Evolutionary conservation across 2,113 vertebrate species (phyloP).

Genomic region (Dicerorhinus sumatrensis): DNA sequence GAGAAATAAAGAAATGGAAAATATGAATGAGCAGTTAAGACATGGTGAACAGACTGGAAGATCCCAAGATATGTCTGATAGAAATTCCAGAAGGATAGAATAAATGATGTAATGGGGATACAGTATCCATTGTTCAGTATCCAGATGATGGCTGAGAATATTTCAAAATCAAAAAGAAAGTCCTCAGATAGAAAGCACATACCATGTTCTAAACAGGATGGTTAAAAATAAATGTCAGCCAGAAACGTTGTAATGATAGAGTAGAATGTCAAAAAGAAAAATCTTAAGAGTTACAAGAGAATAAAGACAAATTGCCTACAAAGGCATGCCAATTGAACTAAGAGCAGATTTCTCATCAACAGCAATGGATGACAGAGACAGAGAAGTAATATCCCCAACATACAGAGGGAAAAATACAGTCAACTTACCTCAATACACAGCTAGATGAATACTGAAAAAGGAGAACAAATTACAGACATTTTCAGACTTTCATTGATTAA

Average conservation of each 20-base stretch:
- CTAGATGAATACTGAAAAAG: neutral
- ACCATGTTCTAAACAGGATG: neutral
- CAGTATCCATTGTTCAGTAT: neutral
- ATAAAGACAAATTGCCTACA: neutral
- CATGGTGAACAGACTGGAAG: neutral
- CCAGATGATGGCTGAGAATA: neutral
- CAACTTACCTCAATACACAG: neutral
- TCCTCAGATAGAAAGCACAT: neutral
- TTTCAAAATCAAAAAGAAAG: slow-evolving; percentile 9
- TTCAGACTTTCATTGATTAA: neutral
- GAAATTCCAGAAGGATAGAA: neutral
- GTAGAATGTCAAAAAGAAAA: slow-evolving; percentile 20
- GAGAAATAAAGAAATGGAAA: slow-evolving; percentile 33
- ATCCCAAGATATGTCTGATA: neutral
- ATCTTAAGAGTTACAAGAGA: slow-evolving; percentile 4
- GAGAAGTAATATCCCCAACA: slow-evolving; percentile 21
- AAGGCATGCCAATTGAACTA: neutral
- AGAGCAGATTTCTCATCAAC: neutral
- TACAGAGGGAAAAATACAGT: neutral
- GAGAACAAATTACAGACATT: neutral
- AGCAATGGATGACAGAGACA: neutral
- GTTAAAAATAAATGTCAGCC: slow-evolving; percentile 19
- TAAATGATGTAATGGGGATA: neutral
- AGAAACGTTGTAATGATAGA: neutral
- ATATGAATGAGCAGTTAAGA: neutral